These are phyloP conservation scores for Saccopteryx leptura DNA, from an alignment of 2,113 vertebrate species.

Conservation along the genomic window DNA sequence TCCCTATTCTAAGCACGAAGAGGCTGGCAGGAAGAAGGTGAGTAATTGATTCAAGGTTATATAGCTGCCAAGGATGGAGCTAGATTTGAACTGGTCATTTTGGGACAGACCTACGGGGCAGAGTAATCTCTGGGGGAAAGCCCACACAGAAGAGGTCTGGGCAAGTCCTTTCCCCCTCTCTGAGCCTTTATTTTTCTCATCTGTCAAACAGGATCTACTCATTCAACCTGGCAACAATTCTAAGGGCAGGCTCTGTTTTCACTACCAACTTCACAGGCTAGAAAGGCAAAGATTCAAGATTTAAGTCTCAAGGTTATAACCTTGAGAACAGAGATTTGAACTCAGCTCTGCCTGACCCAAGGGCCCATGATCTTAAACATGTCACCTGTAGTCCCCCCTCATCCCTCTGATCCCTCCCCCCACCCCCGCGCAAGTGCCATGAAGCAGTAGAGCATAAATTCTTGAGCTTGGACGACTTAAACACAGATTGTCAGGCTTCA, in stretches of 20 bases:
- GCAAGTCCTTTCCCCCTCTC: neutral
- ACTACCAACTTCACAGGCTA: neutral
- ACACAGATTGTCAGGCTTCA: neutral
- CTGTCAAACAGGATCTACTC: neutral
- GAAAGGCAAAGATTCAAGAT: neutral
- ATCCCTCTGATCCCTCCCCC: too few species aligned
- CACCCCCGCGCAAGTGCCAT: neutral
- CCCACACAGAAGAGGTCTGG: neutral
- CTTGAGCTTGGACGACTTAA: neutral
- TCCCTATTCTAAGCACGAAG: neutral
- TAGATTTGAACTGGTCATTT: slow-evolving; percentile 10
- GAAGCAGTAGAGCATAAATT: neutral
- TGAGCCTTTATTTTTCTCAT: neutral
- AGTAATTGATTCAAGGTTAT: neutral
- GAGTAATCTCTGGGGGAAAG: neutral
- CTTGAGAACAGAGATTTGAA: neutral
- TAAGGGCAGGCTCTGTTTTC: neutral
- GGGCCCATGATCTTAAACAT: neutral
- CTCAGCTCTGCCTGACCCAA: neutral
- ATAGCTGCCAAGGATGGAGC: neutral
- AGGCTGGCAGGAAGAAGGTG: neutral
- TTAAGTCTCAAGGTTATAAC: neutral
- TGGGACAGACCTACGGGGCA: neutral
- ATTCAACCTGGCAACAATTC: neutral
- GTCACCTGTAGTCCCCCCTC: neutral